Percentiles rank a stretch among this genome's conserved stretches.
Evolutionary conservation across 2,888 invertebrate species (phyloP).

Genomic region (Carabus problematicus): DNA sequence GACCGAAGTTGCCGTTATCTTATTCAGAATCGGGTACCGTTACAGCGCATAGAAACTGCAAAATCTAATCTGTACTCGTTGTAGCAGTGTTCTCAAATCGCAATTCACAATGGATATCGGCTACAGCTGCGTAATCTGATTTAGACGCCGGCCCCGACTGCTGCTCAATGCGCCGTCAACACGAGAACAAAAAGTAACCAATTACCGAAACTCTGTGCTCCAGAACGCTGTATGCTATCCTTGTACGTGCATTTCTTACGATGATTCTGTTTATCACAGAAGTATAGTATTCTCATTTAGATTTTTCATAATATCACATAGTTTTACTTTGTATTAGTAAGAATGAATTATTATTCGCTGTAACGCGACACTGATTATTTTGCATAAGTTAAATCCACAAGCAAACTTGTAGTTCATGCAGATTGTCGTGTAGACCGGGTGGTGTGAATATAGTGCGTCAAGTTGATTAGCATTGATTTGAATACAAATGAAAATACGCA

Average conservation of each 20-base stretch:
- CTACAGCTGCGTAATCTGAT: conserved; percentile 8
- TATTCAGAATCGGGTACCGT: neutral
- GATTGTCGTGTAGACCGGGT: neutral
- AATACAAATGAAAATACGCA: conserved; percentile 18
- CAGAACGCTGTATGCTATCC: no score
- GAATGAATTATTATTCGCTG: neutral
- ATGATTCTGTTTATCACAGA: neutral
- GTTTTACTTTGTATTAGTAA: neutral
- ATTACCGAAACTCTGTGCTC: conserved; percentile 8
- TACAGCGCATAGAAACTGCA: conserved; percentile 3
- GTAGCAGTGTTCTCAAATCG: conserved; percentile 10
- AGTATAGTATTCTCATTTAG: neutral
- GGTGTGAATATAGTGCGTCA: conserved; percentile 11
- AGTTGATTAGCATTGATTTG: conserved; percentile 19
- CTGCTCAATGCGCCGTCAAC: neutral
- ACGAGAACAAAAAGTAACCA: conserved; percentile 10
- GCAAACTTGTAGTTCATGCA: neutral
- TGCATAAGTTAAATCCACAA: neutral
- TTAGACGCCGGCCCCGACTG: neutral
- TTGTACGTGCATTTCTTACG: no score
- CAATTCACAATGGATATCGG: conserved; percentile 14
- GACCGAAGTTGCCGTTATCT: conserved; percentile 12
- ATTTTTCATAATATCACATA: neutral
- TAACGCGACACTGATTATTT: neutral
- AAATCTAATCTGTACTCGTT: conserved; percentile 14